Evolutionary conservation across 1,140 invertebrate genomes (phyloP), one percentile per base, ranked within the genome.

Genomic region (Zaprionus kolodkinae): DNA sequence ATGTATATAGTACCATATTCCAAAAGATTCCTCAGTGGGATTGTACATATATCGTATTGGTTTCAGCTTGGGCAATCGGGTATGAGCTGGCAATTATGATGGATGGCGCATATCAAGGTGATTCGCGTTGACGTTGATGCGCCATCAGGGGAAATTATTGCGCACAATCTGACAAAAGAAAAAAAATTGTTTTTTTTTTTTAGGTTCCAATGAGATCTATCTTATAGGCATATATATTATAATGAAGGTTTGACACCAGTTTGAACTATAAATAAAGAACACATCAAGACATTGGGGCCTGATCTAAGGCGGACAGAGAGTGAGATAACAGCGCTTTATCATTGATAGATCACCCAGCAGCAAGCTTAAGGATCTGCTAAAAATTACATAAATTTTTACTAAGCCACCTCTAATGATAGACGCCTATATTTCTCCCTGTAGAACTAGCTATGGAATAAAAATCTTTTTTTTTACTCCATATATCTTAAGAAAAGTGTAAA

Each of bases 101-200:
- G 84, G 84, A 87, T 87, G 84, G 77, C 87, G 85, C 76, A 77
- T 88, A 78, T 76, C 70, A 45, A 45, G 80, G 81, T 81, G 81
- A 85, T 85, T 84, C 85, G 81, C 75, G 80, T 81, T 88, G 84
- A 88, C 84, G 80, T 89, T 88, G 84, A 89, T 89, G 85, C 76
- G 69, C 81, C 85, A 89, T 89, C 85, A 89, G 81, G 79, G 81
- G 85, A 89, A 89, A 89, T 89, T 89, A 89, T 89, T 89, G 85
- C 85, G 78, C 85, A 67, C 85, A 88, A 88, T 85, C 21, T 21
- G 21, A 21, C 40, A 45, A 89, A 81, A 85, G 89, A 88, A 89
- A 88, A 81, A 84, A 89, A 81, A 72, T 88, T 81, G 60, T 65
- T 79, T 74, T 75, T 79, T 48, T 21, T 77, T 52, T 50, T 3